These are phyloP conservation scores for Stenodema calcarata DNA, from an alignment of 2,888 invertebrate species.

Conservation along the genomic window DNA sequence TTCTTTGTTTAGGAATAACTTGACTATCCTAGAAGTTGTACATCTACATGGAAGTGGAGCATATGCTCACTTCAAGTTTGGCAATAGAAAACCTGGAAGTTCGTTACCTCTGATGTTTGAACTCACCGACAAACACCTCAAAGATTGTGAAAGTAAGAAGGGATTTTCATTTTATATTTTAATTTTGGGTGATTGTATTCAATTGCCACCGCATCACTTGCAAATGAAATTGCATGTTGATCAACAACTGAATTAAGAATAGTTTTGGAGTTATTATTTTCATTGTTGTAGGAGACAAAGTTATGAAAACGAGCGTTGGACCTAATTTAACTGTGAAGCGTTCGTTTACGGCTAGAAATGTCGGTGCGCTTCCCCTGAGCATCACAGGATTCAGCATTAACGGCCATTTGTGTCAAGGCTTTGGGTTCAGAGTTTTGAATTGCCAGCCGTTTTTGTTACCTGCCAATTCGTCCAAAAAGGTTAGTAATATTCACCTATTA, in stretches of 20 bases:
- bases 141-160: slow-evolving; percentile 68
- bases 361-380: slow-evolving; percentile 86
- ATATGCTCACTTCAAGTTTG: slow-evolving; percentile 85
- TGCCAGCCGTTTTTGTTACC: slow-evolving; percentile 74
- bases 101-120: slow-evolving; percentile 81
- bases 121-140: slow-evolving; percentile 71
- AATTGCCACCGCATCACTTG: no score
- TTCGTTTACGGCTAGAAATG: slow-evolving; percentile 85
- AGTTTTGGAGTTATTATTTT: background rate
- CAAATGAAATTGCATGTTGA: no score
- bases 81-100: slow-evolving; percentile 83
- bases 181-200: slow-evolving; percentile 2
- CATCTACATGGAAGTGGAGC: slow-evolving; percentile 85
- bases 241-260: background rate
- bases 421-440: slow-evolving; percentile 79
- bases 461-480: slow-evolving; percentile 73
- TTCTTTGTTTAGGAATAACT: slow-evolving; percentile 75
- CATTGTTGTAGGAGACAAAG: slow-evolving; percentile 35
- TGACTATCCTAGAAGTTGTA: slow-evolving; percentile 88
- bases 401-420: slow-evolving; percentile 74
- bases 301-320: slow-evolving; percentile 37
- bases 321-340: slow-evolving; percentile 74
- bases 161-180: background rate
- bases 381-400: slow-evolving; percentile 74
- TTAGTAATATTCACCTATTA: background rate